Evolutionary conservation across 2,113 vertebrate genomes (phyloP), one percentile per base, ranked within the genome.

Genomic region (Catagonus wagneri): DNA sequence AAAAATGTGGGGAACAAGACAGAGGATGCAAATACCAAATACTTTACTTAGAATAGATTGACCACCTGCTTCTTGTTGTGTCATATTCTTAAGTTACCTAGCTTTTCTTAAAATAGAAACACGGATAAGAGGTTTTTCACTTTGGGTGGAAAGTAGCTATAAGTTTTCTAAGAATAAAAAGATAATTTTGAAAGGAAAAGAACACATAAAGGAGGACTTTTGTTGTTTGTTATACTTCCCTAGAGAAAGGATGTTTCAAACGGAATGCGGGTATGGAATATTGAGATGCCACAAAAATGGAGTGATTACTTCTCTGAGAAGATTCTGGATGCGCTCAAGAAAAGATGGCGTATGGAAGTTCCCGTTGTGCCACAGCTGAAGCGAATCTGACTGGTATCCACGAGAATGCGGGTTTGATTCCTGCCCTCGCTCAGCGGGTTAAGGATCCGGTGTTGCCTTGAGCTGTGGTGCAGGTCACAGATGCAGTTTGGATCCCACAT

Each of bases 61-160:
- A 29, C 52, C 36, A 36, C 66, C 12, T 92, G 22, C 22, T 86
- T 74, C 89, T 80, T 19, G 2, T 85, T 66, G 2, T 56, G 54
- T 65, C 9, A 78, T 92, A 60, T 68, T 83, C 63, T 90, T 80
- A 52, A 25, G 69, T 75, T 75, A 92, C 5, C 27, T 36, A 94
- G 39, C 23, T 94, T 86, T 65, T 83, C 39, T 90, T 94, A 84
- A 84, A 92, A 90, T 12, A 66, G 71, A 88, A 94, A 72, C 3
- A 6, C 39, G 52, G 20, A 58, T 17, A 79, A 39, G 36, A 83
- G 9, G 34, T 52, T 76, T 89, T 68, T 83, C 39, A 81, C 23
- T 22, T 78, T 23, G 27, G 54, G 63, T 63, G 22, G 25, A 95
- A 52, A 83, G 15, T 61, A 63, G 56, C 63, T 84, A 79, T 32